phyloP scores from a whole-genome alignment of 2,797 vertebrate genomes.

The Pristis pectinata region DNA sequence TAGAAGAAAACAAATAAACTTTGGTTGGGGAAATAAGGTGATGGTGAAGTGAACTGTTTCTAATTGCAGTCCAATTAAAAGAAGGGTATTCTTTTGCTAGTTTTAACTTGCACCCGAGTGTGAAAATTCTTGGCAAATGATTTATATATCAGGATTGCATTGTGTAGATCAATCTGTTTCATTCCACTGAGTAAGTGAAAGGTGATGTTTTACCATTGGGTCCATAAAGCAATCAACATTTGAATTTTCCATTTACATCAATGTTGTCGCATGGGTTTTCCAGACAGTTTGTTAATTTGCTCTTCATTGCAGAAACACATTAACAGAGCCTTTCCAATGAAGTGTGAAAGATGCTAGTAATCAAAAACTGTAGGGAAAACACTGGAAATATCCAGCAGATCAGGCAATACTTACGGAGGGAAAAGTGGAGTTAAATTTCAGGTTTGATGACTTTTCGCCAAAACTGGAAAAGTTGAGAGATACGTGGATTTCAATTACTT shows the following conservation, averaged over 20 bases:
- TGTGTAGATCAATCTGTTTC: background rate
- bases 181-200: background rate
- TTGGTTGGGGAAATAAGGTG: too few relatives aligned
- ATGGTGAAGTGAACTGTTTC: background rate
- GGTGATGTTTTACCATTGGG: background rate
- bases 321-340: background rate
- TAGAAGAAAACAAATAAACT: background rate
- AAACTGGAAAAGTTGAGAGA: too few relatives aligned
- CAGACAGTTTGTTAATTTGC: background rate
- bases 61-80: background rate
- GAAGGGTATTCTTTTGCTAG: background rate
- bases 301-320: background rate
- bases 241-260: background rate
- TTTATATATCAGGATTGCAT: background rate
- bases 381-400: too few relatives aligned
- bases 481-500: too few relatives aligned
- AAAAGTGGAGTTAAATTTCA: too few relatives aligned
- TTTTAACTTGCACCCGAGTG: background rate
- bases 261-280: background rate
- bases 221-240: background rate
- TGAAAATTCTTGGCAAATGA: slow-evolving; percentile 8
- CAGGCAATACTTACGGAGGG: too few relatives aligned
- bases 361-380: too few relatives aligned
- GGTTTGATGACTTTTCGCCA: too few relatives aligned
- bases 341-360: too few relatives aligned